phyloP scores from a whole-genome alignment of 2,797 vertebrate genomes.

The Danio jaintianensis region DNA sequence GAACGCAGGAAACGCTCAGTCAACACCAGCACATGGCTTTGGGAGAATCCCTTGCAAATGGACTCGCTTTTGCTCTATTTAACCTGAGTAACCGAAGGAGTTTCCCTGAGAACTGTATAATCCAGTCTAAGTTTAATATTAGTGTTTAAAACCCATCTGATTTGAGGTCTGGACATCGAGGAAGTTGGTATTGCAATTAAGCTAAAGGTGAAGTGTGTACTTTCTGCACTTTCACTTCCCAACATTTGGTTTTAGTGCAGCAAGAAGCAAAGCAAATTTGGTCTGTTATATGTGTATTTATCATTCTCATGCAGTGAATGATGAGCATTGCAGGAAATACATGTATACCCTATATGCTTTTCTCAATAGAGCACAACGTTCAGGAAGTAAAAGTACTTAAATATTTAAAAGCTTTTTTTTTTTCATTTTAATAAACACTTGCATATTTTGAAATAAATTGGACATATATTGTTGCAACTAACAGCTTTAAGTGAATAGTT shows the following conservation, averaged over 20 bases:
- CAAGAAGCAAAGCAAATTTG: background rate
- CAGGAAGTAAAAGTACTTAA: too few relatives aligned
- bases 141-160: background rate
- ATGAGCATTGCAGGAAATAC: background rate
- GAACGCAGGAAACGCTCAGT: conserved; percentile 1
- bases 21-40: background rate
- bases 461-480: too few relatives aligned
- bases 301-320: background rate
- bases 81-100: background rate
- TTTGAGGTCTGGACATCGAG: too few relatives aligned
- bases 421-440: too few relatives aligned
- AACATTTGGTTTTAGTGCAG: background rate
- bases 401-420: too few relatives aligned
- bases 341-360: background rate
- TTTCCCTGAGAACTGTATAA: background rate
- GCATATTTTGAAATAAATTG: too few relatives aligned
- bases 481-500: too few relatives aligned
- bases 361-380: background rate
- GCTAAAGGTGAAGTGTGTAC: conserved; percentile 8
- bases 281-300: background rate
- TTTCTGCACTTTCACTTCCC: background rate
- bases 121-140: background rate
- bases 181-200: background rate
- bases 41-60: conserved; percentile 16
- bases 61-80: background rate